These are phyloP conservation scores for Lordiphosa collinella DNA, from an alignment of 1,140 invertebrate genomes.

Conservation along the genomic window DNA sequence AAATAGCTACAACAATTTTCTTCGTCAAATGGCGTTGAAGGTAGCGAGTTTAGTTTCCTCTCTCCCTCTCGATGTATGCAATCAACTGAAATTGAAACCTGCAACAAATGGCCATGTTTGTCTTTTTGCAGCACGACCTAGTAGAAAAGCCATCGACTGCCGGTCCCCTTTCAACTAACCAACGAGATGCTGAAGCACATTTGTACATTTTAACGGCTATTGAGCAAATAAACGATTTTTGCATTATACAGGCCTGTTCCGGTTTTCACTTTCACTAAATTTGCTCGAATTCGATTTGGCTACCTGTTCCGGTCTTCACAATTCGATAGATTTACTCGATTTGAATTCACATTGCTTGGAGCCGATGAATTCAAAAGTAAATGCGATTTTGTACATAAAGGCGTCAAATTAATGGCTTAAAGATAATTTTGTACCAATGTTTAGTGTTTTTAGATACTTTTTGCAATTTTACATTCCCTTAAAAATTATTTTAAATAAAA, in stretches of 20 bases:
- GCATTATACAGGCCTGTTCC: constrained; percentile 64
- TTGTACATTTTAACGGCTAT: constrained; percentile 71
- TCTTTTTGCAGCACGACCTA: constrained; percentile 56
- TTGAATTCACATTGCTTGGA: no score
- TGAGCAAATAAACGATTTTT: constrained; percentile 75
- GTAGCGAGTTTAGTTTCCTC: constrained; percentile 21
- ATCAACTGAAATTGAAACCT: constrained; percentile 75
- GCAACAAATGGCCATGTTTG: constrained; percentile 72
- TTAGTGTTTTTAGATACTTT: no score
- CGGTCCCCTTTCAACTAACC: neutral
- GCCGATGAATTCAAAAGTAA: no score
- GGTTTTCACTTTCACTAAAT: no score
- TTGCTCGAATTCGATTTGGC: no score
- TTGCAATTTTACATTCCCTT: no score
- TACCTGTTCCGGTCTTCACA: no score
- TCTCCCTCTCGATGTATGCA: constrained; percentile 11
- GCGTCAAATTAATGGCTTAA: no score
- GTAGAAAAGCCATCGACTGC: constrained; percentile 9
- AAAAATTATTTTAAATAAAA: no score
- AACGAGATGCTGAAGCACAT: constrained; percentile 21
- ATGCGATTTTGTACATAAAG: no score
- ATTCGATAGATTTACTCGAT: no score
- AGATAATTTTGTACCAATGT: no score
- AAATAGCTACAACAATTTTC: constrained; percentile 71
- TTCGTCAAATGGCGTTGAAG: constrained; percentile 53